phyloP scores from a whole-genome alignment of 1,140 invertebrate species.

The Penaeus chinensis region DNA sequence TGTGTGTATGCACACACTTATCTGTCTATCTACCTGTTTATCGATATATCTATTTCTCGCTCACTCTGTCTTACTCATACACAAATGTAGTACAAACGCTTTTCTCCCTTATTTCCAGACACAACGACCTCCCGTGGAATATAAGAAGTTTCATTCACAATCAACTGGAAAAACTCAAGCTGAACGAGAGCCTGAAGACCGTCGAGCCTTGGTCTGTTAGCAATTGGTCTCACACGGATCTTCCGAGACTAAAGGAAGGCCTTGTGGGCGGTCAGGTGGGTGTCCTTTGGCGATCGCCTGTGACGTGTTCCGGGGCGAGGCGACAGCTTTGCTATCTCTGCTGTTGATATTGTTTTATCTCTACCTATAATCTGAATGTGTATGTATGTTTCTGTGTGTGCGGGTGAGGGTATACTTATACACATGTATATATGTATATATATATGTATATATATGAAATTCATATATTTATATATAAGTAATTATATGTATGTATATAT shows the following conservation, averaged over 20 bases:
- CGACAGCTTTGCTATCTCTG: neutral
- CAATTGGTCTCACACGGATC: conserved; percentile 89
- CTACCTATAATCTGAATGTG: too few relatives aligned
- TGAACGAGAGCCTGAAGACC: conserved; percentile 79
- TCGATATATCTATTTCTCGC: neutral
- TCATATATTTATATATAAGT: too few relatives aligned
- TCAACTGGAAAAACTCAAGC: conserved; percentile 82
- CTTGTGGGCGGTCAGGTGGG: conserved; percentile 85
- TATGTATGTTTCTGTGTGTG: too few relatives aligned
- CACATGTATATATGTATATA: too few relatives aligned
- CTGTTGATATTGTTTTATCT: too few relatives aligned
- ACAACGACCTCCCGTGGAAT: conserved; percentile 90
- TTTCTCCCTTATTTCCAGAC: conserved; percentile 72
- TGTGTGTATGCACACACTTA: too few relatives aligned
- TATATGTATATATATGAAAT: too few relatives aligned
- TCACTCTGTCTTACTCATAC: neutral
- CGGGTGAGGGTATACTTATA: too few relatives aligned
- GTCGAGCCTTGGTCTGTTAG: conserved; percentile 83
- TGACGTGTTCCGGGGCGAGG: neutral
- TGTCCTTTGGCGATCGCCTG: neutral
- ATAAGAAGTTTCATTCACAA: conserved; percentile 85
- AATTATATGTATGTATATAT: too few relatives aligned
- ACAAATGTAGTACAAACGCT: neutral
- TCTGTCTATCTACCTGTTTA: too few relatives aligned
- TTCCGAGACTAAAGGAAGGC: conserved; percentile 83